Evolutionary conservation across 2,888 invertebrate species (phyloP).

Genomic region (Podotricha telesiphe): DNA sequence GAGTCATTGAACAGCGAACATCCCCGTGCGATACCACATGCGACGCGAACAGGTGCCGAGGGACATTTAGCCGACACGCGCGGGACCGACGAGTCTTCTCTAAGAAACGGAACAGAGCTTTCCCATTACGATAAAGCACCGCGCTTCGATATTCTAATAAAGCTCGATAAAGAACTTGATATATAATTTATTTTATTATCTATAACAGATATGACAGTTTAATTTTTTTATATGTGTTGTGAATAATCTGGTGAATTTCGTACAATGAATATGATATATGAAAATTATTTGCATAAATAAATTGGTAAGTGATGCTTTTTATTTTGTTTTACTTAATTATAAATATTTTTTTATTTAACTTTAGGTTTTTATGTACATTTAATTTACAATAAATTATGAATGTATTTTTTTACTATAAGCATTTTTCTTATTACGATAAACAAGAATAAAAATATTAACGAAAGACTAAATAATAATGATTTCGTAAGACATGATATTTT

Average conservation of each 20-base stretch:
- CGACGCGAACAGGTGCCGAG: conserved; percentile 59
- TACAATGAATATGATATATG: conserved; percentile 23
- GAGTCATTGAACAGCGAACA: conserved; percentile 40
- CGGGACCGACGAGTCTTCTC: conserved; percentile 65
- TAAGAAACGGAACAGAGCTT: conserved; percentile 32
- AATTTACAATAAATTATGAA: too few relatives aligned
- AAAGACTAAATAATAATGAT: background rate
- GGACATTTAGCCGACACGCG: conserved; percentile 77
- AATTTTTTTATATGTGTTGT: conserved; percentile 36
- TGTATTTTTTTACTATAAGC: too few relatives aligned
- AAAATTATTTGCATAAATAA: conserved; percentile 8
- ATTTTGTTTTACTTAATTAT: background rate
- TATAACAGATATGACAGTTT: conserved; percentile 31
- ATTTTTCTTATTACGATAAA: too few relatives aligned
- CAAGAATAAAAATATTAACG: background rate
- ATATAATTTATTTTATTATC: conserved; percentile 35
- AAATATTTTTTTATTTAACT: background rate
- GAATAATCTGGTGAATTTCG: conserved; percentile 36
- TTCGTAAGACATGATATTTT: background rate
- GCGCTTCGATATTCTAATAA: background rate
- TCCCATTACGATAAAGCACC: conserved; percentile 26
- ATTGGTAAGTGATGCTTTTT: conserved; percentile 26
- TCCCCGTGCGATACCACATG: conserved; percentile 52
- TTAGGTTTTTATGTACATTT: background rate
- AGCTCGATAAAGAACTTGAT: conserved; percentile 1